Base-by-base conservation (phyloP, 2,888 invertebrate species). In the Muschampia plurimacula region DNA sequence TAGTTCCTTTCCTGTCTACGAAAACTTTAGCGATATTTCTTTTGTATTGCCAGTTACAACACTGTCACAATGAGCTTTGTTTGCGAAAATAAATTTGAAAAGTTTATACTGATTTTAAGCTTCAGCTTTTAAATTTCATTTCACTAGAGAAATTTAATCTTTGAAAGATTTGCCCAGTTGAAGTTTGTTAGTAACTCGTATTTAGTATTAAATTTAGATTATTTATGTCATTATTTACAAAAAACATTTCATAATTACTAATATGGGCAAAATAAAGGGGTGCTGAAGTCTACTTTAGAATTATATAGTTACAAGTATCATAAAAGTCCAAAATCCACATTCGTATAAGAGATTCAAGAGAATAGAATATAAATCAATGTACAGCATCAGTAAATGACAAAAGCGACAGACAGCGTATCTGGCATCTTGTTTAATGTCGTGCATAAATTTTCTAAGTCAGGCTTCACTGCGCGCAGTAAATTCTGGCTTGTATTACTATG, bases 371-470 rank as follows among this genome's bases (percentile, higher is more conserved):
- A 72, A 72, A 67, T 72, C 67, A 72, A 72, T 62, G 62, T 62
- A 52, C 67, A 72, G 28, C 67, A 72, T 44, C 67, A 67, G 67
- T 55, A 55, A 67, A 72, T 62, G 62, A 72, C 62, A 62, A 72
- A 67, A 72, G 67, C 52, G 52, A 62, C 67, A 62, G 72, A 72
- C 72, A 62, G 60, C 60, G 72, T 67, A 72, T 62, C 72, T 72
- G 62, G 67, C 66, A 71, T 71, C 66, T 66, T 60, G 66, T 66
- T 66, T 71, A 71, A 66, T 71, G 71, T 28, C 49, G 49, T 71
- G 71, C 71, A 71, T 71, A 71, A 66, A 71, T 71, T 71, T 66
- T 71, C 71, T 60, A 71, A 71, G 71, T 66, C 71, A 60, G 46
- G 66, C 71, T 71, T 71, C 59, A 66, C 66, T 71, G 66, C 39